A percentile compares a stretch with the other conserved stretches of the same genome.
These are phyloP conservation scores for Anseranas semipalmata DNA, from an alignment of 2,113 vertebrate species.

Conservation along the genomic window DNA sequence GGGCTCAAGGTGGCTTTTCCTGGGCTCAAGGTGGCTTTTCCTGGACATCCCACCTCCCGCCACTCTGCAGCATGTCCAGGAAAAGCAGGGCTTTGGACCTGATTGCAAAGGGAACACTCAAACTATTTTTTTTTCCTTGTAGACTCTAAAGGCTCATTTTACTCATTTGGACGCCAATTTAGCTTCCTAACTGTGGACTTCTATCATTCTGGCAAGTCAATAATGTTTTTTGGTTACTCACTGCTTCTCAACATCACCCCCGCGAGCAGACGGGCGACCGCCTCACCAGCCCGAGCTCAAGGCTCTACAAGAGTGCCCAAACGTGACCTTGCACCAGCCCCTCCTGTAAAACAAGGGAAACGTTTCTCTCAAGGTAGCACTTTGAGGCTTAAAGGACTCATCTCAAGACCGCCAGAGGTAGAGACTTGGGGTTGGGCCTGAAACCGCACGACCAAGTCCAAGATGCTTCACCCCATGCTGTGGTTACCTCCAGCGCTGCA, in stretches of 20 bases:
- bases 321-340: not conserved
- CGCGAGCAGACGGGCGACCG: fast-evolving
- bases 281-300: not conserved
- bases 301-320: not conserved
- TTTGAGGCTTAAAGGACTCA: not conserved
- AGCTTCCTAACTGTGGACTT: not conserved
- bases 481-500: too few species aligned
- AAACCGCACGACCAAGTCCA: not conserved
- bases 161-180: not conserved
- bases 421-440: not conserved
- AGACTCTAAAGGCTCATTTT: not conserved
- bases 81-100: not conserved
- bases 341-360: not conserved
- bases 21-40: not conserved
- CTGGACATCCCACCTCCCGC: not conserved
- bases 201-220: not conserved
- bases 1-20: not conserved
- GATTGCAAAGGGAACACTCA: not conserved
- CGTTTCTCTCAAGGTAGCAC: not conserved
- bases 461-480: not conserved
- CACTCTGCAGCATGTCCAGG: not conserved
- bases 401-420: not conserved
- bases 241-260: fast-evolving
- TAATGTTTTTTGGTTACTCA: not conserved
- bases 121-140: not conserved